A percentile compares a stretch with the other conserved stretches of the same genome.
Evolutionary conservation across 2,113 vertebrate genomes (phyloP).

Genomic region (Grantiella picta): DNA sequence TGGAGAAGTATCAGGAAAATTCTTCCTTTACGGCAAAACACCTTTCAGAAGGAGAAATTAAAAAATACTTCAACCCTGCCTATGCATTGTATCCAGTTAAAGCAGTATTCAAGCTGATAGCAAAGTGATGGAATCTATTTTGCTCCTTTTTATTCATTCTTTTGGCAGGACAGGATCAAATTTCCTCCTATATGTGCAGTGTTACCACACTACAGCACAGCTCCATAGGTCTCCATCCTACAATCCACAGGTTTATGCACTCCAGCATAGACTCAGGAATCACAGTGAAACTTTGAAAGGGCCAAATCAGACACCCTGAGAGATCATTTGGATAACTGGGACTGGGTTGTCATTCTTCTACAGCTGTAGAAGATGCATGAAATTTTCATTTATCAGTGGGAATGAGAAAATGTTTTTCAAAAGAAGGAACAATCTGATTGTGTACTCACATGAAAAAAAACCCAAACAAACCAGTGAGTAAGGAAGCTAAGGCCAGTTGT

Average conservation of each 20-base stretch:
- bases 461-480: background rate
- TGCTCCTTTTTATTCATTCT: background rate
- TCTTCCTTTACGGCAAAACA: background rate
- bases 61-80: background rate
- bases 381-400: background rate
- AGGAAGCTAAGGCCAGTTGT: background rate
- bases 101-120: background rate
- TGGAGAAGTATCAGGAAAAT: background rate
- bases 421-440: background rate
- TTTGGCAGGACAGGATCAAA: background rate
- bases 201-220: background rate
- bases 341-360: background rate
- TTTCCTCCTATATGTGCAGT: background rate
- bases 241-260: background rate
- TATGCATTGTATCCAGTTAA: background rate
- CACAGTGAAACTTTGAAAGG: background rate
- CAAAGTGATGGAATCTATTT: background rate
- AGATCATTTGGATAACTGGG: background rate
- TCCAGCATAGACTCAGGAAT: background rate
- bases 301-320: fast-evolving
- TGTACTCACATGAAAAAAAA: background rate
- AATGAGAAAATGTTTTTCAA: background rate
- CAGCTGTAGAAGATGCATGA: background rate
- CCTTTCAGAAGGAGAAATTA: background rate
- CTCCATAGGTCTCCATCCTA: background rate